A percentile compares a stretch with the other conserved stretches of the same genome.
These are phyloP conservation scores for Drosophila nigromelanica DNA, from an alignment of 1,140 invertebrate species.

Conservation along the genomic window DNA sequence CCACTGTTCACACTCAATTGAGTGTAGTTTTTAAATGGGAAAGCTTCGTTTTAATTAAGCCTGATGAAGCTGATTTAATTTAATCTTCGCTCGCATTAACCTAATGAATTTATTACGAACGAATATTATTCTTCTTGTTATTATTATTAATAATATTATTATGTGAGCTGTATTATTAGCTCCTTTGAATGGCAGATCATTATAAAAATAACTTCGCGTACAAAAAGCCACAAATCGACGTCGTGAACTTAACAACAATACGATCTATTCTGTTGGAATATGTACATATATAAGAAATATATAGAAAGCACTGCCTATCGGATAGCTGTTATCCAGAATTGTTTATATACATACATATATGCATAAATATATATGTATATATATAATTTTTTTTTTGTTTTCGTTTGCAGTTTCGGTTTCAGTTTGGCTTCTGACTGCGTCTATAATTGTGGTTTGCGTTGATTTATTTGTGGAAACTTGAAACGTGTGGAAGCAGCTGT, in stretches of 20 bases:
- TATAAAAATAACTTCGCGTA: background rate
- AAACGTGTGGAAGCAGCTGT: constrained; percentile 64
- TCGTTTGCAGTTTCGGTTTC: constrained; percentile 22
- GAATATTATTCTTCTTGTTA: background rate
- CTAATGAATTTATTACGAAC: constrained; percentile 75
- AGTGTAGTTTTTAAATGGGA: constrained; percentile 69
- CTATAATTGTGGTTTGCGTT: constrained; percentile 8
- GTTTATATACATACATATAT: background rate
- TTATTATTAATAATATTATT: constrained; percentile 13
- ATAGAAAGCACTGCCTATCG: constrained; percentile 7
- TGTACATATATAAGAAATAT: constrained; percentile 4
- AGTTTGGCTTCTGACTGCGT: constrained; percentile 27
- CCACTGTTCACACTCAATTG: constrained; percentile 72
- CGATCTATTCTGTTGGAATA: background rate
- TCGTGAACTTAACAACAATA: background rate
- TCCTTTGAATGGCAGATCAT: background rate
- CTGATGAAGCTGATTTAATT: constrained; percentile 80
- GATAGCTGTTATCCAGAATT: constrained; percentile 9
- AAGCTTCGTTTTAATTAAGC: constrained; percentile 80
- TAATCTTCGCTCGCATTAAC: constrained; percentile 70
- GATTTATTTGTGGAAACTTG: constrained; percentile 34
- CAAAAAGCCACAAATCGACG: constrained; percentile 10
- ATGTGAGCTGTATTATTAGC: constrained; percentile 2
- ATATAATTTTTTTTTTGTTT: constrained; percentile 10
- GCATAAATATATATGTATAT: background rate